Percentiles rank a stretch among this genome's conserved stretches.
phyloP scores from a whole-genome alignment of 2,888 invertebrate species.

The Noctua janthe region DNA sequence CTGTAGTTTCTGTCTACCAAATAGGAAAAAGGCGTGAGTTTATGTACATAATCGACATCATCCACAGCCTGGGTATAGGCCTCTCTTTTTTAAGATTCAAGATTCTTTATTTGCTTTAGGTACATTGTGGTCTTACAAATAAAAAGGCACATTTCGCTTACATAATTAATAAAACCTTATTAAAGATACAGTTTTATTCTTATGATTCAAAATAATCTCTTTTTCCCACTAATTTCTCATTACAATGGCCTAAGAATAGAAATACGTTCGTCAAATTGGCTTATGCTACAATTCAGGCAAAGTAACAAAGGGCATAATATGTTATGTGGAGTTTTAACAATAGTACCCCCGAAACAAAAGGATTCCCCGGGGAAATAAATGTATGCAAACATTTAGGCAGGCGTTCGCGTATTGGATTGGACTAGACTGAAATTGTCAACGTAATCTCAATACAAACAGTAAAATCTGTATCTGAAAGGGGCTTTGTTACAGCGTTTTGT shows the following conservation, averaged over 20 bases:
- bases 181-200: not conserved
- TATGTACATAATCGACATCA: not conserved
- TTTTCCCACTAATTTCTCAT: not conserved
- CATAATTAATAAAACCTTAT: not conserved
- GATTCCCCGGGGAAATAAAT: conserved; percentile 46
- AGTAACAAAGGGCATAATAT: conserved; percentile 29
- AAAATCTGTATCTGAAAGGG: conserved; percentile 13
- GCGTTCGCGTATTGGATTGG: conserved; percentile 38
- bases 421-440: conserved; percentile 23
- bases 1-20: not conserved
- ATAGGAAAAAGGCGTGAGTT: not conserved
- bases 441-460: conserved; percentile 41
- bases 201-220: not conserved
- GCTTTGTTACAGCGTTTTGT: conserved; percentile 12
- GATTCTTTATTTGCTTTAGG: no score
- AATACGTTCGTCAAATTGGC: conserved; percentile 20
- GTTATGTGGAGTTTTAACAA: conserved; percentile 41
- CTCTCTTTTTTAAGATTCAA: not conserved
- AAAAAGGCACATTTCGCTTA: no score
- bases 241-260: conserved; percentile 6
- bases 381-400: conserved; percentile 27
- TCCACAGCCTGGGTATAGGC: not conserved
- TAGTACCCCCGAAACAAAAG: conserved; percentile 40
- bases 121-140: no score
- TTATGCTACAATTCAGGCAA: not conserved